Evolutionary conservation across 2,113 vertebrate genomes (phyloP), one percentile per base, ranked within the genome.

Genomic region (Chloropsis hardwickii): DNA sequence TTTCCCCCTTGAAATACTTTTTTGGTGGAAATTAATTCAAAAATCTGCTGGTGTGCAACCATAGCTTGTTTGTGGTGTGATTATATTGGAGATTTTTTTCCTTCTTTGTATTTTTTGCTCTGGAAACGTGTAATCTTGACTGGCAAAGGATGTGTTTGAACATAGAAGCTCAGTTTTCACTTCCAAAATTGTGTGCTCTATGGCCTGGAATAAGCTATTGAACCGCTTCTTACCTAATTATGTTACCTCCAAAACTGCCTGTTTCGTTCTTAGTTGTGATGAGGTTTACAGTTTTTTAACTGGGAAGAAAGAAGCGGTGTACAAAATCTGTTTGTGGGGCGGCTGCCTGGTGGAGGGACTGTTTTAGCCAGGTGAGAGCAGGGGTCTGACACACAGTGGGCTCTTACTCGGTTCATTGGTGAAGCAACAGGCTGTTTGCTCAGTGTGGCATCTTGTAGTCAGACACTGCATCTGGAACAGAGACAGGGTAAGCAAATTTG

Each of bases 371-470:
- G 15, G 13, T 22, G 4, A 33, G 12, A 12, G 10, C 48, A 58
- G 31, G 11, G 14, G 2, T 45, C 1, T 0, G 2, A 15, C 3
- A 3, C 15, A 1, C 1, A 4, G 11, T 1, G 2, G 48, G 27
- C 48, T 77, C 24, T 42, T 1, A 1, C 23, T 42, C 3, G 1
- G 9, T 35, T 61, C 2, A 0, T 31, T 28, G 22, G 15, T 76
- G 50, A 10, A 35, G 22, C 31, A 13, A 2, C 2, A 0, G 4
- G 7, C 39, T 71, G 2, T 57, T 81, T 50, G 35, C 33, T 70
- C 25, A 9, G 9, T 50, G 56, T 2, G 5, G 15, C 35, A 39
- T 13, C 56, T 64, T 17, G 29, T 14, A 39, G 22, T 58, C 62
- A 62, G 40, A 27, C 14, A 11, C 10, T 35, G 42, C 3, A 0